phyloP scores from a whole-genome alignment of 2,888 invertebrate species.

The Polydrusus pterygomalis region DNA sequence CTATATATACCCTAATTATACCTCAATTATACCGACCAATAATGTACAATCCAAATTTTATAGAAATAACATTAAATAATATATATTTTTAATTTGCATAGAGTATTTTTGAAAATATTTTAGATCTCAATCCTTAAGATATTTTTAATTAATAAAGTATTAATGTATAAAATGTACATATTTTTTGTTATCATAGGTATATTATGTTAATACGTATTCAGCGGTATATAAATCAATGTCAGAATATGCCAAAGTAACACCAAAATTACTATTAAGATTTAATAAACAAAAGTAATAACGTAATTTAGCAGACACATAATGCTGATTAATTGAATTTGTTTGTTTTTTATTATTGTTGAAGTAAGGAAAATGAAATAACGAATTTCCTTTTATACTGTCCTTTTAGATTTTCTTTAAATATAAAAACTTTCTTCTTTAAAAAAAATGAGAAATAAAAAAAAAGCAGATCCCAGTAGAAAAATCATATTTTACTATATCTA shows the following conservation, averaged over 20 bases:
- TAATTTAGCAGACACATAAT: background rate
- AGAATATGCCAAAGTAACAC: constrained; percentile 27
- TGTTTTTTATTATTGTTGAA: too few relatives aligned
- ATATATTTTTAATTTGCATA: constrained; percentile 22
- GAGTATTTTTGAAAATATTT: constrained; percentile 17
- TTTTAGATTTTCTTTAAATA: too few relatives aligned
- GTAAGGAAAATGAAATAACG: too few relatives aligned
- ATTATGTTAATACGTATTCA: background rate
- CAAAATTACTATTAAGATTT: background rate
- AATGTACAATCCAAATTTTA: constrained; percentile 50
- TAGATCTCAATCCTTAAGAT: constrained; percentile 7
- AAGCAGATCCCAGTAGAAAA: too few relatives aligned
- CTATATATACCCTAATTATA: constrained; percentile 17
- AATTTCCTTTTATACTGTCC: too few relatives aligned
- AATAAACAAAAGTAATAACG: background rate
- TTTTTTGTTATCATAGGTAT: constrained; percentile 5
- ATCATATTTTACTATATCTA: too few relatives aligned
- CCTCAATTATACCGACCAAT: constrained; percentile 49
- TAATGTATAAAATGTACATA: constrained; percentile 15
- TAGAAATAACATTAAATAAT: constrained; percentile 4
- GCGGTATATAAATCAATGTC: constrained; percentile 5
- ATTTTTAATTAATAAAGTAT: constrained; percentile 17
- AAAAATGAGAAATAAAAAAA: too few relatives aligned
- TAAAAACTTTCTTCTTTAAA: too few relatives aligned
- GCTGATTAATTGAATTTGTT: background rate